phyloP scores from a whole-genome alignment of 2,888 invertebrate genomes.

The Meandrusa payeni region DNA sequence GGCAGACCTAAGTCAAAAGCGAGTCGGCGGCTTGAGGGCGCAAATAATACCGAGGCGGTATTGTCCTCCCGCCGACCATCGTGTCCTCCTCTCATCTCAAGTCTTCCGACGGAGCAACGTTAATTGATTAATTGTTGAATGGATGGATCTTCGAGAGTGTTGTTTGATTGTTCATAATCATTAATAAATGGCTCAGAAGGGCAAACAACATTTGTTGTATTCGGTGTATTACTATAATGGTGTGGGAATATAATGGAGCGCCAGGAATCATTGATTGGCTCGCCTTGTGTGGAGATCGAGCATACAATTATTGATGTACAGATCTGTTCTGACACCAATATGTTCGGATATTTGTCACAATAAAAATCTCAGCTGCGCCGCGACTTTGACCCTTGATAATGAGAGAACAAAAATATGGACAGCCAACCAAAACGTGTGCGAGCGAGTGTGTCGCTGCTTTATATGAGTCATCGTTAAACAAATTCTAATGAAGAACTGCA shows the following conservation, averaged over 20 bases:
- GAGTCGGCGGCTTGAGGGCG: background rate
- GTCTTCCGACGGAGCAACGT: no score
- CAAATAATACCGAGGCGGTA: no score
- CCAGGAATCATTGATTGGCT: no score
- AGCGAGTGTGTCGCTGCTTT: constrained; percentile 21
- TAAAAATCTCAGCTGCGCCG: constrained; percentile 16
- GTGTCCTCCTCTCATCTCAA: no score
- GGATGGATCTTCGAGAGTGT: no score
- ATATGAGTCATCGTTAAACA: constrained; percentile 29
- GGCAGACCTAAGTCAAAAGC: constrained; percentile 2
- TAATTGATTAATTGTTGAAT: no score
- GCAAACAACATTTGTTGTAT: no score
- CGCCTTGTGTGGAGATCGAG: no score
- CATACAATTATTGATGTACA: constrained; percentile 7
- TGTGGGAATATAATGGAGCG: no score
- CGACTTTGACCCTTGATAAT: constrained; percentile 25
- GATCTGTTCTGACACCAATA: background rate
- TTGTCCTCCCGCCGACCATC: no score
- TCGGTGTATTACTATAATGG: no score
- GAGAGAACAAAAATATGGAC: constrained; percentile 20
- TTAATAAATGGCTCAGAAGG: constrained; percentile 21
- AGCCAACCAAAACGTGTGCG: constrained; percentile 14
- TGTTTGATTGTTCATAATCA: no score
- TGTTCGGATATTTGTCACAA: constrained; percentile 9
- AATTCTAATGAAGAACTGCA: constrained; percentile 19